Conservation (phyloP, 1,140 invertebrate genomes). For the Listronotus oregonensis region DNA sequence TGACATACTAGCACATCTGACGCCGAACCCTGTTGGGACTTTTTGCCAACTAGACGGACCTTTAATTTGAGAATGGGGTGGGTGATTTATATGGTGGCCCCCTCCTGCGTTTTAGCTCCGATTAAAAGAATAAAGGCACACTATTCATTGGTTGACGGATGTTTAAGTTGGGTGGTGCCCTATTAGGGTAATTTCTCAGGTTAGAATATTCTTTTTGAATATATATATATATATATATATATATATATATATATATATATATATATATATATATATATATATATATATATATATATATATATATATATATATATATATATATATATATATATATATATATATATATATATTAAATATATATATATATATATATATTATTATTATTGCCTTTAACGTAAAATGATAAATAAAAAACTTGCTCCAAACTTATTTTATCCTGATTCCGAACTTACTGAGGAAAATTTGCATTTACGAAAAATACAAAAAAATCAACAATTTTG, state of each 20-base stretch:
- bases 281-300: too few relatives aligned
- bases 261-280: neutral
- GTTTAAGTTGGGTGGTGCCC: constrained; percentile 27
- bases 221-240: neutral
- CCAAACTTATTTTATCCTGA: too few relatives aligned
- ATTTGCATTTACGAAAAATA: too few relatives aligned
- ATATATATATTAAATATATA: too few relatives aligned
- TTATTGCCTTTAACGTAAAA: too few relatives aligned
- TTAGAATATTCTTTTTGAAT: too few relatives aligned
- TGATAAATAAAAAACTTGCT: too few relatives aligned
- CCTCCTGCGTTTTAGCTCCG: constrained; percentile 33
- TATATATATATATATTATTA: too few relatives aligned
- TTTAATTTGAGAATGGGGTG: constrained; percentile 23
- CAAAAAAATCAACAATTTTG: too few relatives aligned
- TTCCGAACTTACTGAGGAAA: too few relatives aligned
- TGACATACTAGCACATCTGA: neutral
- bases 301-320: too few relatives aligned
- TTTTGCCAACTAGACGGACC: constrained; percentile 13
- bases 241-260: constrained; percentile 1
- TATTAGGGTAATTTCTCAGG: neutral
- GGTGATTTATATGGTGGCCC: constrained; percentile 34
- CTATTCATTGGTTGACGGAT: constrained; percentile 35
- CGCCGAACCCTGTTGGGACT: constrained; percentile 5
- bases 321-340: too few relatives aligned
- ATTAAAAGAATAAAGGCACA: constrained; percentile 29